A percentile compares a stretch with the other conserved stretches of the same genome.
Evolutionary conservation across 2,888 invertebrate genomes (phyloP).

Genomic region (Fragum sueziense): DNA sequence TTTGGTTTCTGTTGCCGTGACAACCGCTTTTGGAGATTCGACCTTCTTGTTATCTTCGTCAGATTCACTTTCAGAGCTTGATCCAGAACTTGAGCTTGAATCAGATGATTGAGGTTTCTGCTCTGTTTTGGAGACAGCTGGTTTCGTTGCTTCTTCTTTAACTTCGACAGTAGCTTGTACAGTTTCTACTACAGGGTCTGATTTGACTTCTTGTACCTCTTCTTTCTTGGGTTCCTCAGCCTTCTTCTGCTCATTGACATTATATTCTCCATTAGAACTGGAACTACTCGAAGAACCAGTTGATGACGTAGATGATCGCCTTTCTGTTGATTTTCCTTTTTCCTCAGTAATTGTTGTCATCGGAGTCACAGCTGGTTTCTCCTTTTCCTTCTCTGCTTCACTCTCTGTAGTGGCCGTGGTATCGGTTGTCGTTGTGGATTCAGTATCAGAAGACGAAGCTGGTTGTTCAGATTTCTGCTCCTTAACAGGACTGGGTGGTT

Average conservation of each 20-base stretch:
- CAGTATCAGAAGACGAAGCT: conserved; percentile 22
- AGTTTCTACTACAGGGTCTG: neutral
- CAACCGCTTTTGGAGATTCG: conserved; percentile 11
- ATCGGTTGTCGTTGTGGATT: conserved; percentile 2
- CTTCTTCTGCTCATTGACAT: conserved; percentile 4
- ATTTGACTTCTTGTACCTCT: neutral
- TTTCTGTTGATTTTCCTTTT: conserved; percentile 16
- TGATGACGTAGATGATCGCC: conserved; percentile 23
- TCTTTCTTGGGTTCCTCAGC: neutral
- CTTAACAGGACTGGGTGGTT: conserved; percentile 9
- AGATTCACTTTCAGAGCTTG: conserved; percentile 36
- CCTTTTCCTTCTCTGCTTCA: conserved; percentile 35
- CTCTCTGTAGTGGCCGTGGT: conserved; percentile 44
- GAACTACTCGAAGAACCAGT: conserved; percentile 28
- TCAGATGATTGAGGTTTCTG: conserved; percentile 10
- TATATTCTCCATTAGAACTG: conserved; percentile 35
- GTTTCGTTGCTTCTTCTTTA: conserved; percentile 14
- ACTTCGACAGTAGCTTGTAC: conserved; percentile 6
- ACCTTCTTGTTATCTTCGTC: conserved; percentile 48
- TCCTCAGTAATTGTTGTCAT: conserved; percentile 35
- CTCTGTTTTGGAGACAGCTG: neutral
- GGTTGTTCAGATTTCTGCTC: neutral
- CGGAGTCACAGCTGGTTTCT: conserved; percentile 15
- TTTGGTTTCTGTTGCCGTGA: neutral
- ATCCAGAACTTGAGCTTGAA: conserved; percentile 34